These are phyloP conservation scores for Belonocnema kinseyi DNA, from an alignment of 1,140 invertebrate species.

Conservation along the genomic window DNA sequence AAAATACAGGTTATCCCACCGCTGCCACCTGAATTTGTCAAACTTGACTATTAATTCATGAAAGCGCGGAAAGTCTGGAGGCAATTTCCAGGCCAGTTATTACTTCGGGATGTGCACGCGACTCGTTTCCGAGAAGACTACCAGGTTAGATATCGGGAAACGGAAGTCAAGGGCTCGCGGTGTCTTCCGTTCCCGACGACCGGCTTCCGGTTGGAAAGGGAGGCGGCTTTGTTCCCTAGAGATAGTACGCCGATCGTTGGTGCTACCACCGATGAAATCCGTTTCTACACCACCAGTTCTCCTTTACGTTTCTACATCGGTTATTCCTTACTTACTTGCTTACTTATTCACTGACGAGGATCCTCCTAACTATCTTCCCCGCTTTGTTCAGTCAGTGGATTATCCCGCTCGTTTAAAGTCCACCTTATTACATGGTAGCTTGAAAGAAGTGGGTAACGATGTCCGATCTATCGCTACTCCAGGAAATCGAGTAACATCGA, in stretches of 20 bases:
- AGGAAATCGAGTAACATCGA: slow-evolving; percentile 16
- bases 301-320: not conserved
- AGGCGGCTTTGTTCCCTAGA: slow-evolving; percentile 11
- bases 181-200: slow-evolving; percentile 22
- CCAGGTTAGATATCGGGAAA: slow-evolving; percentile 20
- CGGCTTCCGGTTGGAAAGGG: slow-evolving; percentile 3
- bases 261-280: not conserved
- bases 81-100: slow-evolving; percentile 13
- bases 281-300: not conserved
- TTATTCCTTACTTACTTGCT: not conserved
- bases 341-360: not conserved
- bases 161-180: slow-evolving; percentile 16
- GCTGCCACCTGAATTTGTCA: too few species aligned
- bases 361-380: not conserved
- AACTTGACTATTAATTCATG: not conserved
- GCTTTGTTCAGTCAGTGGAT: not conserved
- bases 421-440: slow-evolving; percentile 14
- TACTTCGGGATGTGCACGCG: slow-evolving; percentile 23
- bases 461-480: not conserved
- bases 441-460: slow-evolving; percentile 9
- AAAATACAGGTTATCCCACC: too few species aligned
- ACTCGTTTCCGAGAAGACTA: not conserved
- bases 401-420: not conserved
- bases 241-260: slow-evolving; percentile 1
- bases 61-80: not conserved